phyloP scores from a whole-genome alignment of 2,888 invertebrate genomes.

The Acanthoscelides obtectus region DNA sequence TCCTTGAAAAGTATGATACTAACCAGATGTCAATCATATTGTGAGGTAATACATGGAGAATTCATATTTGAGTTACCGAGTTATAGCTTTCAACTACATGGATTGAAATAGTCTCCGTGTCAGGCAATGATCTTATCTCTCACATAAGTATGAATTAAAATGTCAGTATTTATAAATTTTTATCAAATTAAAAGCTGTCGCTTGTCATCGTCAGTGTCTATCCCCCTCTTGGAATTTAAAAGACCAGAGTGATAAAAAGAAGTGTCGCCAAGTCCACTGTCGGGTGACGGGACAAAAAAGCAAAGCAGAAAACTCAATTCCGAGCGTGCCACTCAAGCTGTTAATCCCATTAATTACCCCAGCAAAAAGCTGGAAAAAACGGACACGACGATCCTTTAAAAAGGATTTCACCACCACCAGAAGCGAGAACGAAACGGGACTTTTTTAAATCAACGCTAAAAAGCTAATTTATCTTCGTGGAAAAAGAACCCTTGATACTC shows the following conservation, averaged over 20 bases:
- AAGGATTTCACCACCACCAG: constrained; percentile 24
- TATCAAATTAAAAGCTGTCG: too few relatives aligned
- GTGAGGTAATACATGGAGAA: too few relatives aligned
- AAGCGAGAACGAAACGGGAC: constrained; percentile 1
- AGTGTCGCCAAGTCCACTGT: constrained; percentile 1
- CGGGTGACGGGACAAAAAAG: not conserved
- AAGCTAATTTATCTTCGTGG: constrained; percentile 31
- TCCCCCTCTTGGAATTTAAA: not conserved
- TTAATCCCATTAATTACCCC: constrained; percentile 19
- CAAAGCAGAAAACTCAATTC: not conserved
- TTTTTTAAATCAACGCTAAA: constrained; percentile 28
- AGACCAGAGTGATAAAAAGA: constrained; percentile 7
- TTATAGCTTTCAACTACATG: too few relatives aligned
- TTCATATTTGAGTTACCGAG: too few relatives aligned
- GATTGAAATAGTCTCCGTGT: too few relatives aligned
- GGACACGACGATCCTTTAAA: constrained; percentile 23
- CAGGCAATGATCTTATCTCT: too few relatives aligned
- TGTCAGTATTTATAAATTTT: too few relatives aligned
- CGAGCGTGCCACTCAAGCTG: constrained; percentile 4
- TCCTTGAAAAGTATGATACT: too few relatives aligned
- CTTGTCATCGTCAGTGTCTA: too few relatives aligned
- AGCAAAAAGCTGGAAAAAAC: constrained; percentile 23
- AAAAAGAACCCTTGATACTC: constrained; percentile 26
- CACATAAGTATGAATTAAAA: too few relatives aligned
- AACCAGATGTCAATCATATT: too few relatives aligned